Evolutionary conservation across 2,888 invertebrate species (phyloP), one percentile per base, ranked within the genome.

Genomic region (Eumacrocentrus americanus): DNA sequence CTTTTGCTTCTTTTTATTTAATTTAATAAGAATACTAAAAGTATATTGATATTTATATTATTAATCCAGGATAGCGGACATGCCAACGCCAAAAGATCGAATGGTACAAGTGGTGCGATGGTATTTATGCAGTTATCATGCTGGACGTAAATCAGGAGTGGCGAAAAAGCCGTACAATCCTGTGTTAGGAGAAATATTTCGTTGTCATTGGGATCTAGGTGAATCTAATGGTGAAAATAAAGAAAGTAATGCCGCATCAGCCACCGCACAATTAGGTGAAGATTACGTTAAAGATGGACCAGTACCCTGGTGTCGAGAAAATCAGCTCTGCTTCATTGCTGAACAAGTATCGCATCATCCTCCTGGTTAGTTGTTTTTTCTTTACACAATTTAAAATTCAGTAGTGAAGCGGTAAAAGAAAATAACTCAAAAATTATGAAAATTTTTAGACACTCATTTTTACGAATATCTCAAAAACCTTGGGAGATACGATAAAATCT

Each of bases 321-420:
- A 93, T 83, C 94, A 98, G 79, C 84, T 99, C 7, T 89, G 92
- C 5, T 99, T 99, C 82, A 88, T 98, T 50, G 95, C 99, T 2
- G 99, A 99, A 80, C 99, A 99, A 84, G 98, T 98, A 9, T 98
- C 97, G 6, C 99, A 99, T 84, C 99, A 99, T 84, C 99, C 98
- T 44, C 98, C 98, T 67, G 94, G 93, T 92, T 83, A 82, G 81
- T 76, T 16, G 5, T 18, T 38, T 63, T 29, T n/a, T n/a, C n/a
- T n/a, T n/a, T n/a, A n/a, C n/a, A n/a, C n/a, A n/a, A n/a, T n/a
- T n/a, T n/a, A n/a, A n/a, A n/a, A n/a, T n/a, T n/a, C n/a, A n/a
- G n/a, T n/a, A n/a, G n/a, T n/a, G n/a, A n/a, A n/a, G n/a, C n/a
- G n/a, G n/a, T n/a, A n/a, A n/a, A n/a, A n/a, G n/a, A n/a, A n/a